These are phyloP conservation scores for Planococcus citri DNA, from an alignment of 1,140 invertebrate genomes.

Conservation along the genomic window DNA sequence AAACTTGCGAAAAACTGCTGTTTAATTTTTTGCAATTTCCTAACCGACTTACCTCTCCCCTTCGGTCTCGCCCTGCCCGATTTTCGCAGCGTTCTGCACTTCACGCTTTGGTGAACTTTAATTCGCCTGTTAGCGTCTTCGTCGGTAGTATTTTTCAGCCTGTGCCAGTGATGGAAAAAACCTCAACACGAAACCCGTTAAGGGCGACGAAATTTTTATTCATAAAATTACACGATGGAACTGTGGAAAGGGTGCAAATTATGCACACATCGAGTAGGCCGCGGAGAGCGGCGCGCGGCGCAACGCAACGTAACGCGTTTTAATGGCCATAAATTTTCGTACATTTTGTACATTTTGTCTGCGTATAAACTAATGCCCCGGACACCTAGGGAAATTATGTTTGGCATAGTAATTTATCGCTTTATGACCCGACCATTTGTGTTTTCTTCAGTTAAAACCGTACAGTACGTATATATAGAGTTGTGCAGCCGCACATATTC, in stretches of 20 bases:
- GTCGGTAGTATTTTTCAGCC: background rate
- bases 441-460: background rate
- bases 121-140: no score
- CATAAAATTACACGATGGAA: background rate
- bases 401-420: background rate
- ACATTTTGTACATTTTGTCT: no score
- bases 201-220: background rate
- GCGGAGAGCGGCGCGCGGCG: no score
- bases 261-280: background rate
- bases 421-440: background rate
- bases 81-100: no score
- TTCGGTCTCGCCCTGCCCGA: no score
- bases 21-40: no score
- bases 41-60: no score
- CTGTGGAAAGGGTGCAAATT: background rate
- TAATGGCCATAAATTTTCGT: background rate
- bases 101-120: no score
- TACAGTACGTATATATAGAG: background rate
- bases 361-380: background rate
- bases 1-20: no score
- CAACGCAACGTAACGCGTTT: no score
- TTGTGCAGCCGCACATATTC: no score
- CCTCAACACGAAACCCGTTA: background rate
- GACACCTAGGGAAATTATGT: background rate
- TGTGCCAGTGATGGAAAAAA: no score